phyloP scores from a whole-genome alignment of 2,797 vertebrate genomes.

The Craterocephalus amniculus region DNA sequence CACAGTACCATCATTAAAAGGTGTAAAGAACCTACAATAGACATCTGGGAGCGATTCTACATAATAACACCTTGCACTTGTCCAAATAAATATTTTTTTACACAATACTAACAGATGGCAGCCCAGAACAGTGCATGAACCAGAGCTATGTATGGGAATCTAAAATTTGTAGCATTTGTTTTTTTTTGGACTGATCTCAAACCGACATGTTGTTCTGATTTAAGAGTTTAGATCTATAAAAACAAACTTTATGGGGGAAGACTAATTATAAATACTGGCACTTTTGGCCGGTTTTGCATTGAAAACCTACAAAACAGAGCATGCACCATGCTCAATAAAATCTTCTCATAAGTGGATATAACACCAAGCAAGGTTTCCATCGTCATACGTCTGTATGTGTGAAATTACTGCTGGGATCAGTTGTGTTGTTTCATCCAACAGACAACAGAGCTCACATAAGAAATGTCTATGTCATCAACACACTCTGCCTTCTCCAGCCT shows the following conservation, averaged over 20 bases:
- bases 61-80: neutral
- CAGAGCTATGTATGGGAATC: neutral
- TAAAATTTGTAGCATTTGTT: neutral
- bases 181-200: neutral
- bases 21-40: neutral
- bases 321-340: neutral
- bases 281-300: neutral
- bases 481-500: neutral
- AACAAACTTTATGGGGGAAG: neutral
- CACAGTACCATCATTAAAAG: neutral
- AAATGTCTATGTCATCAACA: neutral
- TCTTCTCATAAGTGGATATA: neutral
- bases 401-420: neutral
- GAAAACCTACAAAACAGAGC: neutral
- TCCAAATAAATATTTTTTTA: neutral
- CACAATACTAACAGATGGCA: neutral
- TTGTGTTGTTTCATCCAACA: neutral
- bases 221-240: neutral
- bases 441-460: neutral
- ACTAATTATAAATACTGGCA: neutral
- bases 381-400: neutral
- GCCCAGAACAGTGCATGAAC: neutral
- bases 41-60: neutral
- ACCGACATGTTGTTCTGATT: neutral
- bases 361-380: neutral